phyloP scores from a whole-genome alignment of 2,113 vertebrate species.

The Hiodon tergisus region DNA sequence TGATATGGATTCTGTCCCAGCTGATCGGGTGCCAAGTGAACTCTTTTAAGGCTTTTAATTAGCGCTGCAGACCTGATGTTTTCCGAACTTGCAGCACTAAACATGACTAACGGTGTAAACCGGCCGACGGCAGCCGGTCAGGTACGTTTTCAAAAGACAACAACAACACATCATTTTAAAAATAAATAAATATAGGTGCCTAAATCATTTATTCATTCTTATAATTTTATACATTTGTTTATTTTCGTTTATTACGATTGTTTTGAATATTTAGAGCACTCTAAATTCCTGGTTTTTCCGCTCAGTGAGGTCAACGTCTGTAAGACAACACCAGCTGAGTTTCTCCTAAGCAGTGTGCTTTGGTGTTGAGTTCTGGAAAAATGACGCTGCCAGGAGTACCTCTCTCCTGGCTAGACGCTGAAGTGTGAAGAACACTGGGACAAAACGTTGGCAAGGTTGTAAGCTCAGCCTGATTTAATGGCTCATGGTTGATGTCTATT shows the following conservation, averaged over 20 bases:
- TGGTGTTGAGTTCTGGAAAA: neutral
- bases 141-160: neutral
- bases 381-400: neutral
- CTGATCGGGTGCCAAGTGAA: constrained; percentile 13
- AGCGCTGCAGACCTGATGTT: constrained; percentile 1
- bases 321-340: neutral
- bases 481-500: constrained; percentile 34
- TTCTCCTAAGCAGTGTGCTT: neutral
- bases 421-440: no score
- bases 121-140: neutral
- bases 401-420: neutral
- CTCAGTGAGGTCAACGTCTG: neutral
- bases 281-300: neutral
- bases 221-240: no score
- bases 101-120: constrained; percentile 5
- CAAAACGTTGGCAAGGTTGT: no score
- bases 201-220: no score
- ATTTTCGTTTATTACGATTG: neutral
- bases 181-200: no score
- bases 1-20: no score
- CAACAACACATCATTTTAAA: no score
- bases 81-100: neutral
- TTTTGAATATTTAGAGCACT: neutral
- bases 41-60: constrained; percentile 25
- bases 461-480: constrained; percentile 27